Base-by-base conservation (phyloP, 2,888 invertebrate species). In the Endomychus coccineus region DNA sequence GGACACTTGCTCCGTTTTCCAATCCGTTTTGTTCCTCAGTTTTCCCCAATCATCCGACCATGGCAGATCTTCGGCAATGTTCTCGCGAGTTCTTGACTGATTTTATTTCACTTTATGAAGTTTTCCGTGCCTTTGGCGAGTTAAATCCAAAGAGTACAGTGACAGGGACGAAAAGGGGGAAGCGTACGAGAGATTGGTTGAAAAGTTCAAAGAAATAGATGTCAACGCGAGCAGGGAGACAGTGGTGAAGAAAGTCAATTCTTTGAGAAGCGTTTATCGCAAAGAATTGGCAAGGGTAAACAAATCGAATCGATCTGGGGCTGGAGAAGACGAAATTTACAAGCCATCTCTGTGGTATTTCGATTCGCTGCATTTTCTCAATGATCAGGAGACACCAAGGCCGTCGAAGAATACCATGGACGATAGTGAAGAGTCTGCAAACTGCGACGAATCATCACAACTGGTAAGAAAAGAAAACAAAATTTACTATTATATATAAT, bases 181-280 rank as follows among this genome's bases (percentile, higher is more conserved):
- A 27, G 48, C 49, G 2, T 44, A 51, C 34, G 34, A 39, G 1
- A 33, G 17, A 10, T 34, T 51, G 10, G 11, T 46, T 3, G 23
- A 35, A 15, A 48, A 44, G 27, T 44, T 25, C 23, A 48, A 40
- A 27, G 43, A 46, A 31, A 12, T 47, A 9, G 40, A 49, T 17
- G 25, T 28, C 21, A 25, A 27, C 21, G 49, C 44, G 6, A 38
- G 12, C 12, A 32, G 39, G 9, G 42, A 46, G 14, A 38, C 39
- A 21, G 48, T 49, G 1, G 38, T 44, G 10, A 51, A 45, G 29
- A 53, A 52, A 40, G 45, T 50, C 24, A 50, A 51, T 40, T 44
- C 39, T 27, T 32, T 52, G 27, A 25, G 51, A 23, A 45, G 39
- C 10, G 42, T 40, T 16, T 46, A 43, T 27, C 32, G 46, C 3